Evolutionary conservation across 2,888 invertebrate species (phyloP), one percentile per base, ranked within the genome.

Genomic region (Selenia dentaria): DNA sequence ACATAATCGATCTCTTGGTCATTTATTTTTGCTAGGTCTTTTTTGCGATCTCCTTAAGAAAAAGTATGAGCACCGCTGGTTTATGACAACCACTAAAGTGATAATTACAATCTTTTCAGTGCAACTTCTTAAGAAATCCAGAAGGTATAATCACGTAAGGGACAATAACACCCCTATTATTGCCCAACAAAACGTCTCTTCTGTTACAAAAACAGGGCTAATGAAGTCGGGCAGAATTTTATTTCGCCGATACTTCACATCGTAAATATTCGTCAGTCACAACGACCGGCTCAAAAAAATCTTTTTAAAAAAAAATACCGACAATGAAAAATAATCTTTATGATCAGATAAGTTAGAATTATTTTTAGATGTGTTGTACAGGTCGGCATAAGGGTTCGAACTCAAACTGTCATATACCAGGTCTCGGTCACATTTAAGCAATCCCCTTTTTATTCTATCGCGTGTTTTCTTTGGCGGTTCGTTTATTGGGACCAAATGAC

Each of bases 401-500:
- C 57, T 61, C 64, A 70, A 77, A 82, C 74, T 76, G 81, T 76
- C 79, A 74, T 79, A 76, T 72, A 72, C 68, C 76, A 67, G 70
- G 66, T 73, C 29, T 71, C 66, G 87, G 85, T 85, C 88, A 87
- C 70, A 84, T 78, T 79, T 83, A 73, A 76, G 74, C 74, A 75
- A 74, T 74, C 68, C 67, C 44, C 55, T 67, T 72, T 79, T 82
- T 80, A n/a, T n/a, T 76, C 62, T 72, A 77, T 79, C 76, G 79
- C 64, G 59, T 80, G 74, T 82, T 83, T 85, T 86, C 85, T 88
- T 88, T 87, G 88, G 83, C 88, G 88, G 87, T 73, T 51, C 71
- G 76, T 83, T 85, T 84, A 86, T 85, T 83, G 83, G 82, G 62
- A 83, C 90, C 90, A 89, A 90, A 89, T 89, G 90, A 89, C 89